Evolutionary conservation across 2,888 invertebrate species (phyloP), one percentile per base, ranked within the genome.

Genomic region (Eupithecia pulchellata): DNA sequence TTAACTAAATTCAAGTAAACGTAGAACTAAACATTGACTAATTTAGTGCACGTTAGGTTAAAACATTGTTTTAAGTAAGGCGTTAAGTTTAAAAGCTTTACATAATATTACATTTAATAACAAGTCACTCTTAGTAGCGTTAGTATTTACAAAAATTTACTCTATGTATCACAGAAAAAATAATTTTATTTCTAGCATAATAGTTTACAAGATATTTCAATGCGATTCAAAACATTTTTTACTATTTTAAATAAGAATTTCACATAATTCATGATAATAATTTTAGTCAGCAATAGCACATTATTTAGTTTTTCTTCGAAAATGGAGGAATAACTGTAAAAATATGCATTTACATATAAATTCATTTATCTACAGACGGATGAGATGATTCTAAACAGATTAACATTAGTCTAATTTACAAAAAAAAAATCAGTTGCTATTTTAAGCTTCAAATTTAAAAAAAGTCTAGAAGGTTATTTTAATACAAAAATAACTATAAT

Each of bases 151-250:
- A 93, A 88, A 88, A 84, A 85, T 87, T 90, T 92, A 91, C 81
- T 89, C 93, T 94, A 93, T 89, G 89, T 94, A 94, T 94, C 93
- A 94, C 93, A 94, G 93, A 93, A 93, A 92, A 92, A 91, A 93
- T 92, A 93, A 93, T 91, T 91, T 90, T 86, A 87, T 84, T 82
- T 83, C 88, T 88, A 88, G 87, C 86, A 79, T 86, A 85, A 82
- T 82, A 83, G 84, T 83, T 82, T 83, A 81, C 80, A 82, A 81
- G 81, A 82, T 80, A 81, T 79, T 81, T 77, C 79, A 77, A 78
- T 80, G 68, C 62, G 68, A 63, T 62, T 34, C 9, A 67, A 71
- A 42, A 42, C 57, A 66, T 14, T 67, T 47, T 42, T 58, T 27
- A 25, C 52, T 71, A 64, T 63, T 55, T 57, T 42, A 62, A 67